phyloP scores from a whole-genome alignment of 2,113 vertebrate genomes.

The Chaenogobius annularis region DNA sequence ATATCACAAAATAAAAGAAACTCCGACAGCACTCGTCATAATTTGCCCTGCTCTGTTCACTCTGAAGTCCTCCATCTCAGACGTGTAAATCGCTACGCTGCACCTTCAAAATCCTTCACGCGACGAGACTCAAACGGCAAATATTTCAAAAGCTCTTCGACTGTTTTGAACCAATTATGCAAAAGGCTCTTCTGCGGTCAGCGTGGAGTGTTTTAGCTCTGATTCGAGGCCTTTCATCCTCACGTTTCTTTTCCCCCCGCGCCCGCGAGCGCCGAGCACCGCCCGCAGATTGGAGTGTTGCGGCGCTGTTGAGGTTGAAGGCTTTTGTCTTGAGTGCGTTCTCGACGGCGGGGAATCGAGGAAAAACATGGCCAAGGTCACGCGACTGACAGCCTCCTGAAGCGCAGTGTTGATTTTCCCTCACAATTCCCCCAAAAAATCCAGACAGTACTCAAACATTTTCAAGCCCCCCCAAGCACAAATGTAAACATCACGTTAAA shows the following conservation, averaged over 20 bases:
- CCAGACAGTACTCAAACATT: slow-evolving; percentile 11
- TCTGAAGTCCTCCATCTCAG: neutral
- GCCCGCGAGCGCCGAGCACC: too few relatives aligned
- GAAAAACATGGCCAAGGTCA: slow-evolving; percentile 14
- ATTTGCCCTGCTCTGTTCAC: neutral
- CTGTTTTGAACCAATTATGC: slow-evolving; percentile 2
- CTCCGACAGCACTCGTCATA: neutral
- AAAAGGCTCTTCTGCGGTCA: neutral
- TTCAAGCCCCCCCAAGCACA: neutral
- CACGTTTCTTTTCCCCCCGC: too few relatives aligned
- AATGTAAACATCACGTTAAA: slow-evolving; percentile 14
- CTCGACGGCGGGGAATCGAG: neutral
- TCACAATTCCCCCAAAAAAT: slow-evolving; percentile 8
- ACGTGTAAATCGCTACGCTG: neutral
- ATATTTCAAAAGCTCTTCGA: slow-evolving; percentile 4
- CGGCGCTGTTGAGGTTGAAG: slow-evolving; percentile 27
- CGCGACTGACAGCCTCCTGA: neutral
- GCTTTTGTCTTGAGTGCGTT: neutral
- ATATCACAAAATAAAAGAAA: too few relatives aligned
- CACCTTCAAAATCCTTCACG: neutral
- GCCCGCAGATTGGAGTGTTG: slow-evolving; percentile 27
- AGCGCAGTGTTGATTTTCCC: slow-evolving; percentile 3
- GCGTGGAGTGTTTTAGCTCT: neutral
- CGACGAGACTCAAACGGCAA: neutral
- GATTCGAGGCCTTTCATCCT: neutral